A percentile compares a stretch with the other conserved stretches of the same genome.
Conservation (phyloP, 2,113 vertebrate species). For the Limnothrissa miodon region DNA sequence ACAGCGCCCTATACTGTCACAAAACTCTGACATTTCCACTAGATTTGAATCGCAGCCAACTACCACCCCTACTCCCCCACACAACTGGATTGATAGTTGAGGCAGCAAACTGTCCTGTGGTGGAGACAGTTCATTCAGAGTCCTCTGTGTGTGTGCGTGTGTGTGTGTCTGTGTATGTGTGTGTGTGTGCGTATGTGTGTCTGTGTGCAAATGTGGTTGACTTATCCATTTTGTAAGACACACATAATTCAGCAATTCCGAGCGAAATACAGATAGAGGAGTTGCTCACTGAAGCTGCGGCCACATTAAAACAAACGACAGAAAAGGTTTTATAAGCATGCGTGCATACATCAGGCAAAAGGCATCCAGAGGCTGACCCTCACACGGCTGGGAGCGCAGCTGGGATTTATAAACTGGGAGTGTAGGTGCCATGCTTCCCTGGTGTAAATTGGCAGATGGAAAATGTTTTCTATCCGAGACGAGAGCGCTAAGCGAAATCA, state of each 20-base stretch:
- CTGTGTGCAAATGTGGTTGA: not conserved
- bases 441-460: constrained; percentile 58
- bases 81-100: not conserved
- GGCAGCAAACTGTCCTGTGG: not conserved
- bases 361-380: constrained; percentile 63
- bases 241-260: constrained; percentile 28
- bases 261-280: constrained; percentile 29
- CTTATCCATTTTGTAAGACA: constrained; percentile 36
- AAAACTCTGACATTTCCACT: not conserved
- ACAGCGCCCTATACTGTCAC: not conserved
- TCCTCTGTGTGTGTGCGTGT: not conserved
- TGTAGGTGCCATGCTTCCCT: constrained; percentile 54
- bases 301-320: constrained; percentile 60
- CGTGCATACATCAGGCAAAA: constrained; percentile 59
- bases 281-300: constrained; percentile 54
- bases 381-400: constrained; percentile 63
- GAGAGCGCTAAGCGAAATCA: constrained; percentile 49
- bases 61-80: not conserved
- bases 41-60: not conserved
- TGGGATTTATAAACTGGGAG: constrained; percentile 64
- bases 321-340: constrained; percentile 59
- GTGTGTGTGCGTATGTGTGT: not conserved
- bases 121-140: not conserved
- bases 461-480: constrained; percentile 52
- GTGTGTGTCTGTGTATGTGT: not conserved